These are phyloP conservation scores for Asobara japonica DNA, from an alignment of 1,140 invertebrate genomes.

Conservation along the genomic window DNA sequence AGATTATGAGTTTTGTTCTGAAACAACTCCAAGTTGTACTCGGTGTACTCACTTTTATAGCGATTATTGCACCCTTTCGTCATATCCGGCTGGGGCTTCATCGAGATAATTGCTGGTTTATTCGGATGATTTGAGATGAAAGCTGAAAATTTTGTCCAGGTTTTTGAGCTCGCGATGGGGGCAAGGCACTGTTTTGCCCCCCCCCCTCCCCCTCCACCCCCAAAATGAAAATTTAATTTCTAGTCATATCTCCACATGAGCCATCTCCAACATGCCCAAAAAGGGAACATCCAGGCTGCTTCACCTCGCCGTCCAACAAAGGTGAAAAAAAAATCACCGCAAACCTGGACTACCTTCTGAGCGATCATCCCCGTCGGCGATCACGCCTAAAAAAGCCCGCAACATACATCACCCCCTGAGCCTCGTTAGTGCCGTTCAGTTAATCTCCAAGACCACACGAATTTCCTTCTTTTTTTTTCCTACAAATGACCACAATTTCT, in stretches of 20 bases:
- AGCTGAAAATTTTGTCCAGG: no score
- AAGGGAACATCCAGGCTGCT: no score
- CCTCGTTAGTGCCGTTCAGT: slow-evolving; percentile 35
- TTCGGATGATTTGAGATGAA: not conserved
- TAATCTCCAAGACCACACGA: slow-evolving; percentile 45
- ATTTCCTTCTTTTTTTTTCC: slow-evolving; percentile 17
- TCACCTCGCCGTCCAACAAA: not conserved
- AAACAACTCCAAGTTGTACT: slow-evolving; percentile 45
- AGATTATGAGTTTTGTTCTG: slow-evolving; percentile 65
- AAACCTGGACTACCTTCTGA: not conserved
- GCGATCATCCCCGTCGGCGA: slow-evolving; percentile 37
- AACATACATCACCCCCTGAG: slow-evolving; percentile 27
- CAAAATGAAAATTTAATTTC: no score
- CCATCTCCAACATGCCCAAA: not conserved
- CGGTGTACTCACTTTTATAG: slow-evolving; percentile 52
- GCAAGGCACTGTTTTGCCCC: no score
- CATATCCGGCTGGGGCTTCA: slow-evolving; percentile 2
- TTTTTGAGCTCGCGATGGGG: no score
- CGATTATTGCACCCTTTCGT: slow-evolving; percentile 50
- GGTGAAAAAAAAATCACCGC: not conserved
- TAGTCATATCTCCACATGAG: no score
- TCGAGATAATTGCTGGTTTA: not conserved
- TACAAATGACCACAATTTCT: slow-evolving; percentile 31
- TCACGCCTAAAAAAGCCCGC: slow-evolving; percentile 54
- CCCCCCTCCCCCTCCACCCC: no score